Evolutionary conservation across 2,888 invertebrate species (phyloP), one percentile per base, ranked within the genome.

Genomic region (Andrena marginata): DNA sequence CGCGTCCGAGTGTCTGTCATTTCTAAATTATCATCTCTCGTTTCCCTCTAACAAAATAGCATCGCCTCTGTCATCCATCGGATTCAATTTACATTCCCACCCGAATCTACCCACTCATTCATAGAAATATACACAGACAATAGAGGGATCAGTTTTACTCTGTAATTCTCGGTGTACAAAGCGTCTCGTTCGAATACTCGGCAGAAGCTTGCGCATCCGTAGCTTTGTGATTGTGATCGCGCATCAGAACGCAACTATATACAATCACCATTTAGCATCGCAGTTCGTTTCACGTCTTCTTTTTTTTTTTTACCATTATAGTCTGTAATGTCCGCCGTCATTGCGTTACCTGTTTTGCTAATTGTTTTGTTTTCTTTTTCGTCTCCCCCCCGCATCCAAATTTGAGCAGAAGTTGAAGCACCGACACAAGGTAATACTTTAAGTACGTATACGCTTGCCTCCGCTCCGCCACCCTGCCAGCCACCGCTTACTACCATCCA

Each of bases 361-460:
- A 89, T 88, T 65, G 62, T 88, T 89, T 87, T 92, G 85, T 91
- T 89, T 90, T 92, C 89, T 91, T 91, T 91, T 88, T 90, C 90
- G 89, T 91, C 89, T 88, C 85, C 85, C 85, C 86, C 85, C 90
- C 87, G 85, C 88, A 89, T 87, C 87, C 87, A 91, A 92, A 89
- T 87, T 86, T 89, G 90, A 89, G 91, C 93, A 92, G 93, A 94
- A 90, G 90, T 91, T 86, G 93, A 94, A 90, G 85, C 93, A 85
- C 81, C 92, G 77, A 90, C 88, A 59, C 83, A 91, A 94, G 94
- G 94, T 94, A 94, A 89, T 91, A 91, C 87, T 89, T 90, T 90
- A 88, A 67, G 60, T 88, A 89, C 85, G 87, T 81, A 87, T 86
- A 85, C 74, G 80, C 65, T 73, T 77, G 48, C 26, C 59, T 56